phyloP scores from a whole-genome alignment of 2,113 vertebrate species.

The Jaculus jaculus region DNA sequence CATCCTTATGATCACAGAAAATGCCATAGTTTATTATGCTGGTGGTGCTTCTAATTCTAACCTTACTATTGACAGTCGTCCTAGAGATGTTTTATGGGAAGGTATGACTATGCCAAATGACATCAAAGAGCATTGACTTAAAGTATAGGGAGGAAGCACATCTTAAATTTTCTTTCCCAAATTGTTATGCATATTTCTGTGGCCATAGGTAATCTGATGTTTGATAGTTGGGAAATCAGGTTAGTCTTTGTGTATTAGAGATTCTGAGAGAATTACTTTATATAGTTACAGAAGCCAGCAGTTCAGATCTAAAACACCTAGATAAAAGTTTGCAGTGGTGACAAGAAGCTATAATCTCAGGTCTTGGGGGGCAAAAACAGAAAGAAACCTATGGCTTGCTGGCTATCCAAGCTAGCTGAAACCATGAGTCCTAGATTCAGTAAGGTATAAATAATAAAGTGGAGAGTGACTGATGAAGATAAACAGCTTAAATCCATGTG shows the following conservation, averaged over 20 bases:
- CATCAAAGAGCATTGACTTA: neutral
- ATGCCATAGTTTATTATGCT: neutral
- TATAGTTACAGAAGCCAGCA: neutral
- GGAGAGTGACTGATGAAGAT: no score
- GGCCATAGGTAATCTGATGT: neutral
- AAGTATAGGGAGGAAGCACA: neutral
- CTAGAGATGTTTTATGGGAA: neutral
- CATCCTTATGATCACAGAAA: constrained; percentile 36
- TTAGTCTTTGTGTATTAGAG: neutral
- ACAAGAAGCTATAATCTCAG: neutral
- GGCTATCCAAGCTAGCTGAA: no score
- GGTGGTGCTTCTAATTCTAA: neutral
- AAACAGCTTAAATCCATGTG: neutral
- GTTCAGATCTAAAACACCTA: no score
- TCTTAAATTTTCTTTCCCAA: neutral
- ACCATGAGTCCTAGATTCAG: no score
- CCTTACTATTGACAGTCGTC: neutral
- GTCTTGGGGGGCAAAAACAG: no score
- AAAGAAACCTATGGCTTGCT: no score
- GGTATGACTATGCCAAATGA: neutral
- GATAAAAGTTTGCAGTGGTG: neutral
- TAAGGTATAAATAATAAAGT: no score
- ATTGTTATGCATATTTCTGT: neutral
- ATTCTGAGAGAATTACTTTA: neutral
- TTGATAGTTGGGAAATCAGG: neutral